Percentiles rank a stretch among this genome's conserved stretches.
Evolutionary conservation across 2,888 invertebrate genomes (phyloP).

Genomic region (Chouioia cunea): DNA sequence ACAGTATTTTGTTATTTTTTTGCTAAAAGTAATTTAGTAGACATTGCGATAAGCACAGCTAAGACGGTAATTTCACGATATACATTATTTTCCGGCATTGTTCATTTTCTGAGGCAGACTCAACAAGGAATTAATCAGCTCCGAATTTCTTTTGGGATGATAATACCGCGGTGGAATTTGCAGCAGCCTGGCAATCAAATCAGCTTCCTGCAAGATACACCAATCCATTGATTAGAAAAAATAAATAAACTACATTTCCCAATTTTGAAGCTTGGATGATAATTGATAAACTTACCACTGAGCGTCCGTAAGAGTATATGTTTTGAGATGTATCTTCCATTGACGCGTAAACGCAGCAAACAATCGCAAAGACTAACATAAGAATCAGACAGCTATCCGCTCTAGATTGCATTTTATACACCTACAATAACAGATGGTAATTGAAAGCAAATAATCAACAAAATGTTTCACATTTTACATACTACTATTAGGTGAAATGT

Average conservation of each 20-base stretch:
- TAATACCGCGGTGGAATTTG: conserved; percentile 56
- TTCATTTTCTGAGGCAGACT: conserved; percentile 82
- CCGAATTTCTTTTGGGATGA: conserved; percentile 76
- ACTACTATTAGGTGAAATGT: too few species aligned
- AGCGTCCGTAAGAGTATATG: conserved; percentile 49
- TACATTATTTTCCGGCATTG: conserved; percentile 75
- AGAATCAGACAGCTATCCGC: conserved; percentile 16
- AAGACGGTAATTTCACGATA: conserved; percentile 9
- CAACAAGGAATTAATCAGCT: conserved; percentile 81
- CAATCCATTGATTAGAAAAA: conserved; percentile 6
- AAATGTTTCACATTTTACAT: too few species aligned
- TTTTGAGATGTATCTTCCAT: conserved; percentile 34
- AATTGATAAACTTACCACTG: conserved; percentile 49
- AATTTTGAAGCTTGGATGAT: not conserved
- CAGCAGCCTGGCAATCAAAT: conserved; percentile 57
- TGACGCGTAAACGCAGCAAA: conserved; percentile 35
- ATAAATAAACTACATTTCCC: conserved; percentile 5
- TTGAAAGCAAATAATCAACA: too few species aligned
- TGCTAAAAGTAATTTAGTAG: conserved; percentile 12
- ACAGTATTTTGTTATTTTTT: conserved; percentile 22
- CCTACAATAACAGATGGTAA: conserved; percentile 27
- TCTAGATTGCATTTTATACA: conserved; percentile 43
- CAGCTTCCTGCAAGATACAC: conserved; percentile 56
- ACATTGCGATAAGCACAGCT: conserved; percentile 28
- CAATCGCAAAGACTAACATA: conserved; percentile 31